A percentile compares a stretch with the other conserved stretches of the same genome.
Conservation (phyloP, 2,888 invertebrate genomes). For the Scaptomyza tumidula region DNA sequence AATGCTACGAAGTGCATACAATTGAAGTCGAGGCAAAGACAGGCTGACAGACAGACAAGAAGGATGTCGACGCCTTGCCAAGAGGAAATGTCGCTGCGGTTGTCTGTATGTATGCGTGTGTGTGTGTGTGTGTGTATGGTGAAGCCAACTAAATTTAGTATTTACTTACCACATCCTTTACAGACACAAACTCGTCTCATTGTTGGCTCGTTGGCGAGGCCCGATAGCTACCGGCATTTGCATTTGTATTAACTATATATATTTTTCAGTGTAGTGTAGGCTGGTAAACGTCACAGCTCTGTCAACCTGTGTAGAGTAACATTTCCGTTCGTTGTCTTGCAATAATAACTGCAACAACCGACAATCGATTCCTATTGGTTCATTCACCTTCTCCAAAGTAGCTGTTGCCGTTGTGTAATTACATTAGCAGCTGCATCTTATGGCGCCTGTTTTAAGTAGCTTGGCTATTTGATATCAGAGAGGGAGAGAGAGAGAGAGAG, state of each 20-base stretch:
- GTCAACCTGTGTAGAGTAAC: slow-evolving; percentile 38
- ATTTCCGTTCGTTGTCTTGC: slow-evolving; percentile 25
- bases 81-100: slow-evolving; percentile 75
- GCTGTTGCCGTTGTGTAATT: slow-evolving; percentile 51
- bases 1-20: slow-evolving; percentile 58
- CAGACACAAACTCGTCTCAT: slow-evolving; percentile 38
- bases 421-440: slow-evolving; percentile 63
- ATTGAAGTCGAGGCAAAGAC: slow-evolving; percentile 55
- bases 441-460: slow-evolving; percentile 62
- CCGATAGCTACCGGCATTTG: slow-evolving; percentile 45
- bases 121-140: slow-evolving; percentile 33
- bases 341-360: background rate
- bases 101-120: slow-evolving; percentile 18
- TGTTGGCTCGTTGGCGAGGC: slow-evolving; percentile 24
- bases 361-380: slow-evolving; percentile 34
- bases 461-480: slow-evolving; percentile 33
- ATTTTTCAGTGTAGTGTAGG: slow-evolving; percentile 25
- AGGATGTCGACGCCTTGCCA: slow-evolving; percentile 77
- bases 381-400: slow-evolving; percentile 60
- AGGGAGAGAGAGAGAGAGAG: too few species aligned
- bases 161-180: slow-evolving; percentile 78
- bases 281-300: slow-evolving; percentile 4
- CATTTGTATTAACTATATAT: slow-evolving; percentile 49
- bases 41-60: slow-evolving; percentile 21
- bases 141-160: slow-evolving; percentile 77